Evolutionary conservation across 2,113 vertebrate genomes (phyloP), one percentile per base, ranked within the genome.

Genomic region (Cavia aperea): DNA sequence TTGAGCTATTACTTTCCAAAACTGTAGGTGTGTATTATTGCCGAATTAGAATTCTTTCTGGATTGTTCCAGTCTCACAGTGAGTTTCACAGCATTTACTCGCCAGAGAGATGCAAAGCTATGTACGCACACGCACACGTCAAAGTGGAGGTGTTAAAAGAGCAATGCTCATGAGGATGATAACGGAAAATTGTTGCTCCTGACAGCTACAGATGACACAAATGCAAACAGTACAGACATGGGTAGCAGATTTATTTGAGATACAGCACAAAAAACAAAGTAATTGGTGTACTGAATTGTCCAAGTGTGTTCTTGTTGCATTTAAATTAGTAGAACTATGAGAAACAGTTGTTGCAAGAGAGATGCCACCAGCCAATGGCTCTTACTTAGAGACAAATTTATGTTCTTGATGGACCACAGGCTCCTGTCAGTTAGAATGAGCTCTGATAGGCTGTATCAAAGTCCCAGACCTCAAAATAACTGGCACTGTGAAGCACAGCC

Each of bases 351-450:
- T 36, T 82, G 66, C 29, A 89, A 6, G 56, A 29, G 9, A 46
- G 54, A 21, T 86, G 15, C 7, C 62, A 7, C 0, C 9, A 4
- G 1, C 3, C 5, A 1, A 16, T 36, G 13, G 65, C 16, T 88
- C 9, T 85, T 18, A 83, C 51, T 70, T 49, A 63, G 36, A 56
- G 4, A 29, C 15, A 73, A 39, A 63, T 70, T 54, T 62, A 66
- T 36, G 7, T 23, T 94, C 15, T 5, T 83, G n/a, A 73, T 70
- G 36, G 91, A 43, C 19, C n/a, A 66, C 43, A 54, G 5, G 4
- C 70, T 83, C 15, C 73, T 90, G 10, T 29, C 36, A 73, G 58
- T 5, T 49, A 21, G 23, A 70, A 24, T 85, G 33, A 79, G 4
- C 51, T 36, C 36, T 73, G n/a, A 49, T 60, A 15, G 2, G 16